Percentiles rank a stretch among this genome's conserved stretches.
These are phyloP conservation scores for Ginglymostoma cirratum DNA, from an alignment of 2,113 vertebrate species.

Conservation along the genomic window DNA sequence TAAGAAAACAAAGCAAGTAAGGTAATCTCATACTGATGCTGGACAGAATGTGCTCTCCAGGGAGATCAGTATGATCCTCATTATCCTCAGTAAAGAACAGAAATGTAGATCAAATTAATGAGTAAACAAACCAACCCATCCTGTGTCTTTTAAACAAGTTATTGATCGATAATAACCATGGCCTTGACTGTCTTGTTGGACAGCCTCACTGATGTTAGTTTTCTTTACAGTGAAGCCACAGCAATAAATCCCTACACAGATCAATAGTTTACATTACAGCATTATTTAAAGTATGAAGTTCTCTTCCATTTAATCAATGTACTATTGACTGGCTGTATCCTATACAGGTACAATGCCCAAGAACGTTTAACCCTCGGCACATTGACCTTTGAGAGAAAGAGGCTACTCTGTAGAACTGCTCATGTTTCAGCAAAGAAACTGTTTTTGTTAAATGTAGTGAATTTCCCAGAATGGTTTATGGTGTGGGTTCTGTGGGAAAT, in stretches of 20 bases:
- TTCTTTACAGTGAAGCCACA: background rate
- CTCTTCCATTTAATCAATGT: background rate
- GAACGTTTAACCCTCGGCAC: background rate
- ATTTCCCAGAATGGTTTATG: background rate
- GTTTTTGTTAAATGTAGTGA: background rate
- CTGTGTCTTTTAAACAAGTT: background rate
- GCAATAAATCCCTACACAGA: background rate
- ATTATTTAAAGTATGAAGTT: background rate
- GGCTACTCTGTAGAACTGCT: background rate
- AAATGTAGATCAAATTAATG: conserved; percentile 13
- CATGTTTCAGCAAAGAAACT: background rate
- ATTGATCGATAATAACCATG: conserved; percentile 1
- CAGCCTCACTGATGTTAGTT: background rate
- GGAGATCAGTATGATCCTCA: background rate
- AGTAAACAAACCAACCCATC: conserved; percentile 14
- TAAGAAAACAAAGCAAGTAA: background rate
- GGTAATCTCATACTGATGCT: background rate
- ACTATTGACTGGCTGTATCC: background rate
- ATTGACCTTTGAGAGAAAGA: background rate
- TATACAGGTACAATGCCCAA: background rate
- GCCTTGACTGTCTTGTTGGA: background rate
- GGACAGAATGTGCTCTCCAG: background rate
- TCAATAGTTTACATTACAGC: conserved; percentile 8
- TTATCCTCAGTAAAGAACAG: background rate
- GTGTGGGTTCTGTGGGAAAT: background rate